Conservation (phyloP, 1,140 invertebrate genomes). For the Aethina tumida region DNA sequence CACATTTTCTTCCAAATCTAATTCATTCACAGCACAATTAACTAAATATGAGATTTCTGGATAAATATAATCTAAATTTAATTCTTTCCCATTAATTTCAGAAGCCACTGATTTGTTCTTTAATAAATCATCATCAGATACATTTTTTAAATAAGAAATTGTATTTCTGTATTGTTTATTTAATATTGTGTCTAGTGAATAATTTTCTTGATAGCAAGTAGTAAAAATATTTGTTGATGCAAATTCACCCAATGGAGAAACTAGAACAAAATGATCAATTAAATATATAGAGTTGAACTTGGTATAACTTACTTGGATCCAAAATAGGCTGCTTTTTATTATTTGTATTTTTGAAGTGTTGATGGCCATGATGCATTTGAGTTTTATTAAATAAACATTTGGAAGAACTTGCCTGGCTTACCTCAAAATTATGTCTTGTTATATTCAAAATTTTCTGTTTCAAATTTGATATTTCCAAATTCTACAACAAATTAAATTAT, state of each 20-base stretch:
- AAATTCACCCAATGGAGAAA: conserved; percentile 15
- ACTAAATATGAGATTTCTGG: conserved; percentile 9
- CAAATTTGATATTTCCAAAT: conserved; percentile 27
- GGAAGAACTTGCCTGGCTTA: background rate
- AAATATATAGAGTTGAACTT: conserved; percentile 3
- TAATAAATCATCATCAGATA: conserved; percentile 10
- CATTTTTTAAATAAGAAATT: conserved; percentile 17
- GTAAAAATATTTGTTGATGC: conserved; percentile 9
- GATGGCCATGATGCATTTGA: background rate
- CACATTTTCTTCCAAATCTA: conserved; percentile 8
- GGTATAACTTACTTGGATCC: conserved; percentile 11
- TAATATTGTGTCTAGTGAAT: conserved; percentile 12
- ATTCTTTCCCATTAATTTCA: conserved; percentile 9
- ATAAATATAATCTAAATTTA: conserved; percentile 14
- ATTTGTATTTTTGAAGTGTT: conserved; percentile 4
- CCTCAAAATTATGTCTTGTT: conserved; percentile 7
- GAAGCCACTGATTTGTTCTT: conserved; percentile 9
- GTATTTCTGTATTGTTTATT: conserved; percentile 10
- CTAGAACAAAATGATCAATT: conserved; percentile 15
- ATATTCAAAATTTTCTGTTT: conserved; percentile 22
- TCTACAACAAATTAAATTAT: conserved; percentile 14
- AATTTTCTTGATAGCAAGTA: conserved; percentile 9
- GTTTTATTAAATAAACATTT: background rate
- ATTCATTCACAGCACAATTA: conserved; percentile 10
- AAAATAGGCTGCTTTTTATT: conserved; percentile 6